Evolutionary conservation across 1,140 invertebrate genomes (phyloP), one percentile per base, ranked within the genome.

Genomic region (Nephila pilipes): DNA sequence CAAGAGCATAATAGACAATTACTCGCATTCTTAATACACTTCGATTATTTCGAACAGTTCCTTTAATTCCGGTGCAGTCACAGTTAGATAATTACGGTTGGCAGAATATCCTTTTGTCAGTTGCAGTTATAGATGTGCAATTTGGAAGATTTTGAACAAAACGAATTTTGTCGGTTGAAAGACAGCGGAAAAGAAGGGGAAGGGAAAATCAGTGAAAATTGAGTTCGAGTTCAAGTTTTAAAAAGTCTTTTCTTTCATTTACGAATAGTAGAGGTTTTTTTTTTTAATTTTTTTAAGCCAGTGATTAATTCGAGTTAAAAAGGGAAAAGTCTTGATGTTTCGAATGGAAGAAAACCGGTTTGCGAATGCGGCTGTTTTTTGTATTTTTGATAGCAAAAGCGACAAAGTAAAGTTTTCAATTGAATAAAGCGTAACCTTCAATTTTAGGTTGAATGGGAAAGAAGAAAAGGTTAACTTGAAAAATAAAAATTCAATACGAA

Each of bases 11-110:
- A 87, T 69, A 87, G 58, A 89, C 63, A 79, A 79, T 79, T 79
- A 89, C 63, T 79, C 38, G 22, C 87, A 89, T 89, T 79, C 69
- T 79, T 89, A 79, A 89, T 79, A 79, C 46, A 57, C 20, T 25
- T 55, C 69, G 87, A 89, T 79, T 89, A 89, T 79, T 79, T 89
- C 87, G 58, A 63, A 54, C 32, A 79, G 32, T 58, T 87, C n/a
- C 58, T 65, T 63, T 69, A 85, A 85, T 87, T 87, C 63, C 60
- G 85, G 60, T 87, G 69, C 87, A 89, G 87, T 89, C 87, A 89
- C 87, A 89, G 87, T 89, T 89, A 89, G 87, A 65, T 89, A 89
- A 89, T 89, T 89, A 89, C 69, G 25, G 85, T n/a, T 57, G 38
- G 14, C n/a, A 36, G 46, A 89, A 79, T 79, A 89, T 75, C 29